A percentile compares a stretch with the other conserved stretches of the same genome.
phyloP scores from a whole-genome alignment of 2,797 vertebrate species.

The Myoxocephalus aenaeus region DNA sequence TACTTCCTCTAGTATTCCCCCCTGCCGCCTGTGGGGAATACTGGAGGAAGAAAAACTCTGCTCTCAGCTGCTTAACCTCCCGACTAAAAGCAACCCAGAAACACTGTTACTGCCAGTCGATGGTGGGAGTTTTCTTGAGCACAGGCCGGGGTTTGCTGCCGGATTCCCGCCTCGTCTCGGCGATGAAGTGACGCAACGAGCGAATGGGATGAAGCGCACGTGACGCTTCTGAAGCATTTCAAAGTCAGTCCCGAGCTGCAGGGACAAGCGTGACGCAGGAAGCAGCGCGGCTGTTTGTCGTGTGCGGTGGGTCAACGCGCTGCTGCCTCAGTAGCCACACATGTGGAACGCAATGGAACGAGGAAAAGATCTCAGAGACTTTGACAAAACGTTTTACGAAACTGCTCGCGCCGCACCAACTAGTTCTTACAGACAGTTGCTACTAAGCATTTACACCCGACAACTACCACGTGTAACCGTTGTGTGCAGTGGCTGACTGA shows the following conservation, averaged over 20 bases:
- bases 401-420: background rate
- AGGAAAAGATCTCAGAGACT: background rate
- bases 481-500: background rate
- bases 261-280: background rate
- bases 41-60: slow-evolving; percentile 70
- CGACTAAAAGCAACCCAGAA: slow-evolving; percentile 73
- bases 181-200: slow-evolving; percentile 34
- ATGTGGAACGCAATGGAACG: background rate
- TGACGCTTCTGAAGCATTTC: slow-evolving; percentile 31
- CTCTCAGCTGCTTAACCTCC: slow-evolving; percentile 82
- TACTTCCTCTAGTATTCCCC: slow-evolving; percentile 62
- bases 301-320: background rate
- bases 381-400: background rate
- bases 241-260: slow-evolving; percentile 19
- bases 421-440: background rate
- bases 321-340: background rate
- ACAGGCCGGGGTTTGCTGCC: slow-evolving; percentile 20
- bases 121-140: slow-evolving; percentile 63
- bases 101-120: slow-evolving; percentile 64
- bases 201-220: slow-evolving; percentile 40
- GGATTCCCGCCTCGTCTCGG: slow-evolving; percentile 42
- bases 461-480: background rate
- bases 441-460: background rate
- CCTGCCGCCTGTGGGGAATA: slow-evolving; percentile 73
- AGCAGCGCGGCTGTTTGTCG: background rate